Conservation (phyloP, 2,888 invertebrate species). For the Tetropium fuscum region DNA sequence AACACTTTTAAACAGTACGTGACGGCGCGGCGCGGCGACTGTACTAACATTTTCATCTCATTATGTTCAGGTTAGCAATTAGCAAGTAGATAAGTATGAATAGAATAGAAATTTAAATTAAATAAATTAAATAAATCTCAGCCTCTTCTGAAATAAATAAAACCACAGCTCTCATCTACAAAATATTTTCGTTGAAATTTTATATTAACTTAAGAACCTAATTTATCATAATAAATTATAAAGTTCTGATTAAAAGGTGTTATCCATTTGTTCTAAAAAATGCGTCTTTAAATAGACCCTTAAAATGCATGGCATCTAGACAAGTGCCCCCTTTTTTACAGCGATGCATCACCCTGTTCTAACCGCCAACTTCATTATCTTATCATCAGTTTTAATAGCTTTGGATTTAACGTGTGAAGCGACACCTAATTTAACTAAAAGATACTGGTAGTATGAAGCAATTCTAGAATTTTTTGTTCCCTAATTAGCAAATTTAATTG, state of each 20-base stretch:
- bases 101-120: too few species aligned
- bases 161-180: too few species aligned
- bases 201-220: too few species aligned
- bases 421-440: slow-evolving; percentile 13
- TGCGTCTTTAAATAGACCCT: slow-evolving; percentile 29
- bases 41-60: too few species aligned
- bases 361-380: slow-evolving; percentile 20
- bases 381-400: slow-evolving; percentile 16
- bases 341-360: slow-evolving; percentile 8
- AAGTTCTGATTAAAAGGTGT: slow-evolving; percentile 27
- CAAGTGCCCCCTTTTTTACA: slow-evolving; percentile 19
- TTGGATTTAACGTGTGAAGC: slow-evolving; percentile 7
- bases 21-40: too few species aligned
- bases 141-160: too few species aligned
- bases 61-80: too few species aligned
- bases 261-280: slow-evolving; percentile 28
- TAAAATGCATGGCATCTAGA: slow-evolving; percentile 29
- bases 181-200: too few species aligned
- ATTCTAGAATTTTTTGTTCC: slow-evolving; percentile 26
- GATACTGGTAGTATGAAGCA: slow-evolving; percentile 35
- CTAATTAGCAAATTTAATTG: slow-evolving; percentile 40
- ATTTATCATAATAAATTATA: slow-evolving; percentile 29
- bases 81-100: too few species aligned
- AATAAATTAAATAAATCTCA: too few species aligned
- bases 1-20: too few species aligned